Conservation (phyloP, 2,888 invertebrate genomes). For the Augochlorella aurata region DNA sequence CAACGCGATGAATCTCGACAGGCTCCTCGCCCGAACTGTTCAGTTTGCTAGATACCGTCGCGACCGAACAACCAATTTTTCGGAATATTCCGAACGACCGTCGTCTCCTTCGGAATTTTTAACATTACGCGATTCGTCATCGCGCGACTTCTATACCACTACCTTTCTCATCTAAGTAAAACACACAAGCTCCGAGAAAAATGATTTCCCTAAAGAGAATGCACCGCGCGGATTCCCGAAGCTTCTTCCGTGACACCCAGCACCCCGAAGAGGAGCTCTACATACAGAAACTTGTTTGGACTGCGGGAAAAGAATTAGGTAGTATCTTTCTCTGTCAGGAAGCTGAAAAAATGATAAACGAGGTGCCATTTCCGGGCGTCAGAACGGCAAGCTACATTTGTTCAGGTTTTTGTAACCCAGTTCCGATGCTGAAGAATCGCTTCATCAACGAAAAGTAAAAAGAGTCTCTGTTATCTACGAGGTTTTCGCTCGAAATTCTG, state of each 20-base stretch:
- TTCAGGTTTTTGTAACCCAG: background rate
- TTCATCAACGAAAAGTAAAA: background rate
- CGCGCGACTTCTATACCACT: background rate
- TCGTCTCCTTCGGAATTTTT: background rate
- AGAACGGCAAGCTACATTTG: background rate
- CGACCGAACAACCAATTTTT: conserved; percentile 2
- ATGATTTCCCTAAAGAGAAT: conserved; percentile 10
- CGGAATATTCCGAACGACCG: background rate
- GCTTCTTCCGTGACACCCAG: background rate
- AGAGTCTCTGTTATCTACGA: background rate
- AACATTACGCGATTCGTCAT: background rate
- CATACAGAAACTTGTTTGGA: background rate
- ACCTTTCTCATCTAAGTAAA: background rate
- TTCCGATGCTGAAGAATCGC: background rate
- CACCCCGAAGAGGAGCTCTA: background rate
- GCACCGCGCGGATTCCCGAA: background rate
- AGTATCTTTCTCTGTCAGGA: background rate
- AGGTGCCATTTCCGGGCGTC: background rate
- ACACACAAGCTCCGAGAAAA: background rate
- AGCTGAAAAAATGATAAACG: background rate
- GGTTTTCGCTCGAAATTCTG: too few species aligned
- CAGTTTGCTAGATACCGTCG: background rate
- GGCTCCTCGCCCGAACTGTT: conserved; percentile 1
- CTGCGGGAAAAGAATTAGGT: background rate
- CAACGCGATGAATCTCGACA: conserved; percentile 13